Percentiles rank a stretch among this genome's conserved stretches.
phyloP scores from a whole-genome alignment of 2,797 vertebrate species.

The Valencia hispanica region DNA sequence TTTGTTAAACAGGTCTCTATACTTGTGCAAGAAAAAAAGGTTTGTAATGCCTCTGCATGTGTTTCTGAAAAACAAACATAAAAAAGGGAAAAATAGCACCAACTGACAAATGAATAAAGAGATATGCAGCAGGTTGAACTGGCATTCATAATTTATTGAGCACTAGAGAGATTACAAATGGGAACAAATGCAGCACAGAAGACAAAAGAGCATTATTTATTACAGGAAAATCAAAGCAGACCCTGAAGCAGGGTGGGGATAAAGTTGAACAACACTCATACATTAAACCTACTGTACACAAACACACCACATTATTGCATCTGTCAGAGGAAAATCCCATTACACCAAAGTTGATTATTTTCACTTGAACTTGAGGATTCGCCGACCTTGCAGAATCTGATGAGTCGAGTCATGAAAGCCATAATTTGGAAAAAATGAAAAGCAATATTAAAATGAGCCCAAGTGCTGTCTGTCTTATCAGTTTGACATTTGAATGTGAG shows the following conservation, averaged over 20 bases:
- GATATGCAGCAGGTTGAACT: conserved; percentile 65
- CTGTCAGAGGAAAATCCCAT: conserved; percentile 55
- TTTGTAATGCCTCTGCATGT: conserved; percentile 17
- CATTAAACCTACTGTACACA: conserved; percentile 59
- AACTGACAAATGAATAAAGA: conserved; percentile 69
- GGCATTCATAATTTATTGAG: conserved; percentile 76
- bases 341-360: conserved; percentile 34
- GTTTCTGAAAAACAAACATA: conserved; percentile 24
- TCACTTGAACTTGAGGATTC: conserved; percentile 36
- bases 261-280: conserved; percentile 54
- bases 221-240: conserved; percentile 67
- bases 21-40: neutral
- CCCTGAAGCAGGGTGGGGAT: conserved; percentile 49
- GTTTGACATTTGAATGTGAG: conserved; percentile 61
- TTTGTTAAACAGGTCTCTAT: conserved; percentile 22
- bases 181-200: conserved; percentile 72
- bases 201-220: conserved; percentile 80
- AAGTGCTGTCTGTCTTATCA: conserved; percentile 11
- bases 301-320: conserved; percentile 37
- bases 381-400: conserved; percentile 51
- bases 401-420: conserved; percentile 14
- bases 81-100: conserved; percentile 17
- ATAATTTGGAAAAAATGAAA: conserved; percentile 26
- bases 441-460: conserved; percentile 37
- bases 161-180: conserved; percentile 70